A percentile compares a stretch with the other conserved stretches of the same genome.
Evolutionary conservation across 2,797 vertebrate genomes (phyloP).

Genomic region (Clarias pachynema): DNA sequence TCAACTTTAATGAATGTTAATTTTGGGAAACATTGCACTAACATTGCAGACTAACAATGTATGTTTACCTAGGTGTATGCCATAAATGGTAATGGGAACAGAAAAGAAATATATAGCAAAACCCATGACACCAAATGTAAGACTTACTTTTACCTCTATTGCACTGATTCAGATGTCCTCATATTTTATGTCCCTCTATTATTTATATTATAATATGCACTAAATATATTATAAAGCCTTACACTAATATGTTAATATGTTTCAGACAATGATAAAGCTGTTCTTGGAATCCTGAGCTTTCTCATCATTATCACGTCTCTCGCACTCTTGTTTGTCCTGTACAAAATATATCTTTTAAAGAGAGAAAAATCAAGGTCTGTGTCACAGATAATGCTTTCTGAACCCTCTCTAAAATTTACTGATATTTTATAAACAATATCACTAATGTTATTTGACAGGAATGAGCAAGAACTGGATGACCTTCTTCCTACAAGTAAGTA

Average conservation of each 20-base stretch:
- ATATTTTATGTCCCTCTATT: not conserved
- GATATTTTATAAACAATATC: not conserved
- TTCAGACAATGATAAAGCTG: slow-evolving; percentile 84
- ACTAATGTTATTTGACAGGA: not conserved
- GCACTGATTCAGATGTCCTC: not conserved
- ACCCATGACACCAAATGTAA: slow-evolving; percentile 25
- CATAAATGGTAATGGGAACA: not conserved
- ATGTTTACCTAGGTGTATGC: slow-evolving; percentile 26
- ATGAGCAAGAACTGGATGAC: slow-evolving; percentile 51
- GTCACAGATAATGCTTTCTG: not conserved
- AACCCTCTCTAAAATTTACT: not conserved
- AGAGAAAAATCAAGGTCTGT: slow-evolving; percentile 77
- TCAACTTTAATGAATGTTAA: not conserved
- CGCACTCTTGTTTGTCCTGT: slow-evolving; percentile 84
- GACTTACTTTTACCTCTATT: not conserved
- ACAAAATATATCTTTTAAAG: slow-evolving; percentile 87
- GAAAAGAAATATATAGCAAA: rapidly evolving
- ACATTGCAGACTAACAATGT: too few species aligned
- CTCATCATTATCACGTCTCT: slow-evolving; percentile 84
- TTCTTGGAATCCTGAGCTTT: slow-evolving; percentile 83
- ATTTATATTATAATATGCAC: not conserved
- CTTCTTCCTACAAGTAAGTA: slow-evolving; percentile 71
- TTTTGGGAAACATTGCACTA: not conserved
- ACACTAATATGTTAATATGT: slow-evolving; percentile 17
- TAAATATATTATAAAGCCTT: not conserved